Base-by-base conservation (phyloP, 2,797 vertebrate genomes). In the Pseudomugil gertrudae region DNA sequence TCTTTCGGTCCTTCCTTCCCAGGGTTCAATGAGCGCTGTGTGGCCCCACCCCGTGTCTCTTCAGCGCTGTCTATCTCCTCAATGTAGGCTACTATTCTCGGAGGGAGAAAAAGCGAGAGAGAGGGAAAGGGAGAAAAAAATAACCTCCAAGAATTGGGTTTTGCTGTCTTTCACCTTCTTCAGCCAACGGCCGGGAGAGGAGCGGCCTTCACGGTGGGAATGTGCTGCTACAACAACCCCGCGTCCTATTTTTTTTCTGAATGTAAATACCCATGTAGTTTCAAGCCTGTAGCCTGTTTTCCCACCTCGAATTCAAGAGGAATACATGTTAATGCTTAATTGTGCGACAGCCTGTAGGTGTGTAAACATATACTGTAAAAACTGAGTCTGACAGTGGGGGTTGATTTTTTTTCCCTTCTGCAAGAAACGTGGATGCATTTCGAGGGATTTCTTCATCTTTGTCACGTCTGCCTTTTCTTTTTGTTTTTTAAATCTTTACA, bases 31-130 rank as follows among this genome's bases (percentile, higher is more conserved):
- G 93, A 90, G 95, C 88, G 93, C 86, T 33, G 89, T 84, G 94
- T 93, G 94, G 95, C 95, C 95, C 95, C 95, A 95, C 95, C 95
- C 95, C 94, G 88, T 88, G 91, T 92, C 91, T 93, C 84, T 79
- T 84, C 89, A 87, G 80, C 76, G 86, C 90, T 81, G 89, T 84
- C 89, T 92, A 66, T 90, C 89, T 92, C 83, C 83, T 92, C 89
- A 86, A 81, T 87, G 84, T 87, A 74, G 73, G 66, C 80, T 88
- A 82, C 93, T 87, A 87, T 74, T 89, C 80, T 90, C 78, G 84
- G 80, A 87, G 87, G 89, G 87, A 91, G 87, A 85, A 72, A 79
- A 69, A 75, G 61, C 29, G 47, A 68, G 71, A 84, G 84, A 85
- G 85, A 89, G 85, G 81, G 79, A 83, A 71, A 73, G 79, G 54